Evolutionary conservation across 2,797 vertebrate genomes (phyloP).

Genomic region (Neosalanx taihuensis): DNA sequence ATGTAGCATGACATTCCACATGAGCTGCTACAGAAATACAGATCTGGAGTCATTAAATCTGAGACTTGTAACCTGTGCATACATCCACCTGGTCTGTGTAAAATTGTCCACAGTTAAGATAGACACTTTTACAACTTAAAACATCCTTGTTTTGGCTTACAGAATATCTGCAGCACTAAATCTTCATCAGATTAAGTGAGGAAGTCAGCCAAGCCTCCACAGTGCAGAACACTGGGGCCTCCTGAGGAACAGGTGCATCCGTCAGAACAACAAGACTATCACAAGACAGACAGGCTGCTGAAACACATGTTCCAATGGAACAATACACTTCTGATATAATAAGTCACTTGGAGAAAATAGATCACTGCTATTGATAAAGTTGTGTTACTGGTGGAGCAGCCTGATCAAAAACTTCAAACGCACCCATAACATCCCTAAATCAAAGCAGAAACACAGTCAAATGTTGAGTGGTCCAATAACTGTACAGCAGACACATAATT

Average conservation of each 20-base stretch:
- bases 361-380: neutral
- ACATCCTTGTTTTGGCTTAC: conserved; percentile 38
- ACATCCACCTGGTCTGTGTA: conserved; percentile 53
- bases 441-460: conserved; percentile 26
- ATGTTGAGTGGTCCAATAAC: no score
- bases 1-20: conserved; percentile 36
- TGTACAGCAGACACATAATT: no score
- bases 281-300: neutral
- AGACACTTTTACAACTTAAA: conserved; percentile 43
- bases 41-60: conserved; percentile 44
- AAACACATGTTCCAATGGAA: no score
- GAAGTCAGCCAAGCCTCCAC: conserved; percentile 12
- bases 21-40: conserved; percentile 49
- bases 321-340: no score
- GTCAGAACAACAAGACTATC: conserved; percentile 1
- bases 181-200: conserved; percentile 3
- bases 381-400: neutral
- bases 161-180: conserved; percentile 34
- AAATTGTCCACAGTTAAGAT: conserved; percentile 28
- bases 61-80: conserved; percentile 18
- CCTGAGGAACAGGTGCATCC: neutral
- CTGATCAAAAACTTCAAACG: neutral
- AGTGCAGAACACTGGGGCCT: neutral
- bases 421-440: conserved; percentile 20
- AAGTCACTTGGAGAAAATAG: neutral